Percentiles rank a stretch among this genome's conserved stretches.
These are phyloP conservation scores for Irena cyanogastra DNA, from an alignment of 2,113 vertebrate genomes.

Conservation along the genomic window DNA sequence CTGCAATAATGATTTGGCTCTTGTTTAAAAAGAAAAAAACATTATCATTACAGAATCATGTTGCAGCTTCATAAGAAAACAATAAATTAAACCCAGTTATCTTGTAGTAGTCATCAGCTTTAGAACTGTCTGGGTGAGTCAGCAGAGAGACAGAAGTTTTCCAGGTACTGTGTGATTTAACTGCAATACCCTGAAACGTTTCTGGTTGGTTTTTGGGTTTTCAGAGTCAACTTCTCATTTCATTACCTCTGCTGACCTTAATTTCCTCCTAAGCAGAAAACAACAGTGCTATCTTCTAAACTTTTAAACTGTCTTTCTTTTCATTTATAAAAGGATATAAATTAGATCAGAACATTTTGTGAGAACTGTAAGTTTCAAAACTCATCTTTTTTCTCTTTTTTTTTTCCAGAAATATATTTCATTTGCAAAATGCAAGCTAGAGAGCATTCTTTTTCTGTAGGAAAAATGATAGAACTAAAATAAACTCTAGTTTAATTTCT, in stretches of 20 bases:
- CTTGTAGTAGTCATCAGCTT: neutral
- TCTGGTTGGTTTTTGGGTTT: neutral
- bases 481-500: conserved; percentile 17
- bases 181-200: neutral
- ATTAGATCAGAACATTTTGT: neutral
- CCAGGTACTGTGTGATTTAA: neutral
- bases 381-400: neutral
- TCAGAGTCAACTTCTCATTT: neutral
- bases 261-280: conserved; percentile 2
- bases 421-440: neutral
- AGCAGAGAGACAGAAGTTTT: neutral
- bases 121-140: neutral
- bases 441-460: neutral
- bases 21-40: neutral
- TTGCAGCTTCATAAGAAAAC: neutral
- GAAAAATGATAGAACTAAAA: neutral
- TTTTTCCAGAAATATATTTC: neutral
- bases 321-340: neutral
- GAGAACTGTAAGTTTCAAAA: neutral
- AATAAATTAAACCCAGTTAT: neutral
- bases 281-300: neutral
- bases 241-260: neutral
- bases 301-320: neutral
- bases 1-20: neutral
- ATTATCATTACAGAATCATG: neutral